A percentile compares a stretch with the other conserved stretches of the same genome.
Conservation (phyloP, 2,797 vertebrate species). For the Lepus oiostolus region DNA sequence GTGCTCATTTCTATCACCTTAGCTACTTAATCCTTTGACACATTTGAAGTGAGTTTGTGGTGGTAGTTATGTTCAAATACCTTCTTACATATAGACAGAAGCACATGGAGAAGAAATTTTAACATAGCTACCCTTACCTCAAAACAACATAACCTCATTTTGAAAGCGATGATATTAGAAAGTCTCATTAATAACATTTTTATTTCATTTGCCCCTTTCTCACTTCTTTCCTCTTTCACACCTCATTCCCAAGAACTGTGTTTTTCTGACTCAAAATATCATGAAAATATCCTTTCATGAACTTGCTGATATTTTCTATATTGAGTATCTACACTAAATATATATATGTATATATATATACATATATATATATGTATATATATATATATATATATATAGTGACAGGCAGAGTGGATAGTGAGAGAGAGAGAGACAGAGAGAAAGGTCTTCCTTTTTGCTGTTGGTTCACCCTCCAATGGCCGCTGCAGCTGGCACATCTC, state of each 20-base stretch:
- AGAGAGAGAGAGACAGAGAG: too few species aligned
- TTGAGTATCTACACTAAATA: background rate
- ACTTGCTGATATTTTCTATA: background rate
- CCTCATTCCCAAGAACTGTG: background rate
- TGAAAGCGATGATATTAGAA: background rate
- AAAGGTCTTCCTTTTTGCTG: too few species aligned
- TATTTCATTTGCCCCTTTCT: background rate
- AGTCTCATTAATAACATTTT: background rate
- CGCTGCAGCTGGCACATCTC: too few species aligned
- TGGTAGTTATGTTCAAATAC: background rate
- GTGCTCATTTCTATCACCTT: background rate
- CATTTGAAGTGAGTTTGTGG: background rate
- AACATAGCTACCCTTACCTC: background rate
- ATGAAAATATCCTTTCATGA: background rate
- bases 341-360: background rate
- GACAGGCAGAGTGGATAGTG: too few species aligned
- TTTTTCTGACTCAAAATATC: background rate
- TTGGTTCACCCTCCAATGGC: too few species aligned
- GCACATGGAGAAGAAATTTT: constrained; percentile 26
- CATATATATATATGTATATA: too few species aligned
- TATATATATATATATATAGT: too few species aligned
- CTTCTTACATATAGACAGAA: background rate
- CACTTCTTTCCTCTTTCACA: background rate
- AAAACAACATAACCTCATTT: background rate
- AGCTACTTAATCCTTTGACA: background rate